Base-by-base conservation (phyloP, 2,113 vertebrate genomes). In the Mesitornis unicolor region DNA sequence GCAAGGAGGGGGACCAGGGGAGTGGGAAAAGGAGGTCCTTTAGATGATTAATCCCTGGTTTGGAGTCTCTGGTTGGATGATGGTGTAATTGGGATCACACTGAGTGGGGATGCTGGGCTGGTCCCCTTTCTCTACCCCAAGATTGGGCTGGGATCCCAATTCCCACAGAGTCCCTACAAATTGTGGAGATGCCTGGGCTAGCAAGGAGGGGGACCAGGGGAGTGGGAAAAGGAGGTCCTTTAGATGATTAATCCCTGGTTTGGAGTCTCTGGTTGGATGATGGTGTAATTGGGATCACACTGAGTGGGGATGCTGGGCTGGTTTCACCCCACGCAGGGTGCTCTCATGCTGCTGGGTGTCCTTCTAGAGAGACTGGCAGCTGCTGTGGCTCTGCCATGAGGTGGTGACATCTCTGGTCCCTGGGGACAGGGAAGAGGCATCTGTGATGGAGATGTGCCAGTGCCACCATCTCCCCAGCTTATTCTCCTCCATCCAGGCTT, bases 321-420 rank as follows among this genome's bases (percentile, higher is more conserved):
- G 10, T 35, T 47, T 65, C 57, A 48, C 14, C 31, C 50, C 9
- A 3, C 9, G 10, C 15, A 25, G 54, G 36, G 21, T 57, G 45
- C 31, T 73, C 3, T 38, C 22, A 3, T 29, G 59, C 24, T 63
- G 53, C 53, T 51, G 42, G 28, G 9, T 35, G 21, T 40, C 29
- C 60, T 74, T n/a, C 47, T 48, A 13, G 53, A 22, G 3, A 56
- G 24, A 21, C 42, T 57, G 74, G 50, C 35, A 65, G 20, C 14
- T 1, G 0, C 3, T 18, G 36, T 28, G 33, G 29, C 60, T 60
- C 38, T 69, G 31, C 50, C 1, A 0, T 38, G 61, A 14, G 16
- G 6, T 4, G 6, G 50, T 42, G n/a, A 31, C 35, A 24, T 53
- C 56, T 25, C 2, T 5, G 35, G 22, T n/a, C 31, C 1, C 54